These are phyloP conservation scores for Pangasianodon gigas DNA, from an alignment of 2,113 vertebrate species.

Conservation along the genomic window DNA sequence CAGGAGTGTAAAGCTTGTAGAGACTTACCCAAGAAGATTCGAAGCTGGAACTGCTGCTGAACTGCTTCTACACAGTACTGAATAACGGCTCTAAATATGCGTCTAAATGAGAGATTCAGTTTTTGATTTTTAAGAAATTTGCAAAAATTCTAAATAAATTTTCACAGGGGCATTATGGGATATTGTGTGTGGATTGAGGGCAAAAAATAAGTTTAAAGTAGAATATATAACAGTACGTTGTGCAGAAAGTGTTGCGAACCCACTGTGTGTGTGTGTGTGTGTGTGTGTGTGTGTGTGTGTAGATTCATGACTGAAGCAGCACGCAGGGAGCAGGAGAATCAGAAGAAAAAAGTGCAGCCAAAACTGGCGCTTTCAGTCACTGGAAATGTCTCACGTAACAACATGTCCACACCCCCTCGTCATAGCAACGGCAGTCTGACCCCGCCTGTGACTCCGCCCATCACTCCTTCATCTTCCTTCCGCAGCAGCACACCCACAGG, in stretches of 20 bases:
- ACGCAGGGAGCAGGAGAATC: constrained; percentile 92
- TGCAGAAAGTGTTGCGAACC: too few relatives aligned
- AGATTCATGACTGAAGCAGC: constrained; percentile 99
- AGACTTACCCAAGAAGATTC: not conserved
- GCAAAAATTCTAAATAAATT: too few relatives aligned
- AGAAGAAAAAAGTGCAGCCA: constrained; percentile 94
- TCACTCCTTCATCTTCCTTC: constrained; percentile 97
- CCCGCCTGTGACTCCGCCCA: constrained; percentile 96
- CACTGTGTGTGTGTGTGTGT: not conserved
- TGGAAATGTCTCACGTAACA: constrained; percentile 89
- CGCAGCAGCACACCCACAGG: constrained; percentile 98
- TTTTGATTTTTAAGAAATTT: too few relatives aligned
- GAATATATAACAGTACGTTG: not conserved
- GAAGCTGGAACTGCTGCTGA: not conserved
- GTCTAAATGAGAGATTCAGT: too few relatives aligned
- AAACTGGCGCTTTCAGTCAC: constrained; percentile 94
- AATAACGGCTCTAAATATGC: not conserved
- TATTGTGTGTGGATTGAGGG: not conserved
- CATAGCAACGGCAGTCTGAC: constrained; percentile 99
- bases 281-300: constrained; percentile 21
- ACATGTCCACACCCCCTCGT: constrained; percentile 94
- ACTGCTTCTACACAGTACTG: not conserved
- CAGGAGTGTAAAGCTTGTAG: not conserved
- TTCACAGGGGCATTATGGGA: not conserved
- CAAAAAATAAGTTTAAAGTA: not conserved